Evolutionary conservation across 1,140 invertebrate genomes (phyloP).

Genomic region (Schlechtendalia chinensis): DNA sequence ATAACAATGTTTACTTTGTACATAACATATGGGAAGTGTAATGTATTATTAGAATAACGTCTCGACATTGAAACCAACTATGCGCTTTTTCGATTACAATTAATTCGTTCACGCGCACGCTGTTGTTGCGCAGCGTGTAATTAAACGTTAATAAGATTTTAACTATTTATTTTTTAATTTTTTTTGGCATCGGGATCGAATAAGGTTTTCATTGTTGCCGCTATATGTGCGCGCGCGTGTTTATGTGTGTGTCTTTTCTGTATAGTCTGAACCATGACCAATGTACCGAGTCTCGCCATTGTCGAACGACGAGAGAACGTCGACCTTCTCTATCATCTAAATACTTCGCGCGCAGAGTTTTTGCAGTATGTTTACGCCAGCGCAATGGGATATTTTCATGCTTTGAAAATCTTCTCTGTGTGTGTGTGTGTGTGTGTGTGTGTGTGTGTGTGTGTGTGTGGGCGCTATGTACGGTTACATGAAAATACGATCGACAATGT

Average conservation of each 20-base stretch:
- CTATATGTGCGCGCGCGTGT: background rate
- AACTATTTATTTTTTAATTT: too few relatives aligned
- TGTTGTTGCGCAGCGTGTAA: slow-evolving; percentile 3
- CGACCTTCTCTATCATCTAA: slow-evolving; percentile 12
- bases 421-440: background rate
- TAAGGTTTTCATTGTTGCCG: background rate
- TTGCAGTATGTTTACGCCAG: background rate
- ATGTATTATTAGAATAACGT: too few relatives aligned
- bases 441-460: background rate
- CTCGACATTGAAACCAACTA: too few relatives aligned
- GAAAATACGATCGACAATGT: background rate
- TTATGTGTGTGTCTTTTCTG: background rate
- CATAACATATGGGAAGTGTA: too few relatives aligned
- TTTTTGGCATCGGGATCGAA: background rate
- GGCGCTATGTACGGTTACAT: background rate
- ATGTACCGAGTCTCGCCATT: slow-evolving; percentile 6
- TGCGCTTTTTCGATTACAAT: background rate
- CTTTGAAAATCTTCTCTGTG: background rate
- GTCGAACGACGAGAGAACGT: slow-evolving; percentile 30
- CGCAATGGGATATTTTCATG: slow-evolving; percentile 18
- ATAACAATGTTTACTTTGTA: too few relatives aligned
- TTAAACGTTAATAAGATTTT: slow-evolving; percentile 21
- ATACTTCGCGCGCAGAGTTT: too few relatives aligned
- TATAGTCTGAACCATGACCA: slow-evolving; percentile 42
- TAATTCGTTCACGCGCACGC: background rate